These are phyloP conservation scores for Glossophaga mutica DNA, from an alignment of 2,797 vertebrate genomes.

Conservation along the genomic window DNA sequence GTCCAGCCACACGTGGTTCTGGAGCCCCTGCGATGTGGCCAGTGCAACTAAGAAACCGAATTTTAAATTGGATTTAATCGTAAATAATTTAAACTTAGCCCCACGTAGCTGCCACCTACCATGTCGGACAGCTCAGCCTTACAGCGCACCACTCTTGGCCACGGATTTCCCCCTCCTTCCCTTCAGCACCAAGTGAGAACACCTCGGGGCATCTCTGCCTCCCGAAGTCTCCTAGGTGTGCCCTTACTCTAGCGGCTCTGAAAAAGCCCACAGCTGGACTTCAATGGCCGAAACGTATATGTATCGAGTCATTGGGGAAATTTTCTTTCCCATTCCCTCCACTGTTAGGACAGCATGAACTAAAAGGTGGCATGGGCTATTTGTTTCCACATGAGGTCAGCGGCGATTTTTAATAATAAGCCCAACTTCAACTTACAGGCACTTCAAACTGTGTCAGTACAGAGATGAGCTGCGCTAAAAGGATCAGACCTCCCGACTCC, in stretches of 20 bases:
- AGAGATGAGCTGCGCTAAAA: not conserved
- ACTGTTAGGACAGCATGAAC: not conserved
- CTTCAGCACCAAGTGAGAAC: not conserved
- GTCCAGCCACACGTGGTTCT: not conserved
- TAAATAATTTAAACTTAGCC: not conserved
- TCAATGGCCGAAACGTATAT: not conserved
- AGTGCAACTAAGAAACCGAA: not conserved
- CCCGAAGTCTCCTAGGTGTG: not conserved
- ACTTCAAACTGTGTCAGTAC: not conserved
- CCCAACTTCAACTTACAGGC: not conserved
- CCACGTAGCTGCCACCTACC: not conserved
- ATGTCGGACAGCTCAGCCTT: not conserved
- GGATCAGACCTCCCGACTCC: not conserved
- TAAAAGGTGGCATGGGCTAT: not conserved
- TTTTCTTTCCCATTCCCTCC: not conserved
- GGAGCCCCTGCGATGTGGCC: not conserved
- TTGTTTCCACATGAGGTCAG: not conserved
- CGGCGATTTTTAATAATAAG: not conserved
- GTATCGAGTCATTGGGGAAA: not conserved
- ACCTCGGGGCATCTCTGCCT: not conserved
- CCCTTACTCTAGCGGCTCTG: not conserved
- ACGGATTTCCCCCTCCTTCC: not conserved
- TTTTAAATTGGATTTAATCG: not conserved
- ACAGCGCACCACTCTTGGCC: not conserved
- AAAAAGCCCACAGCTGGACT: not conserved